phyloP scores from a whole-genome alignment of 2,113 vertebrate species.

The Laticauda colubrina region DNA sequence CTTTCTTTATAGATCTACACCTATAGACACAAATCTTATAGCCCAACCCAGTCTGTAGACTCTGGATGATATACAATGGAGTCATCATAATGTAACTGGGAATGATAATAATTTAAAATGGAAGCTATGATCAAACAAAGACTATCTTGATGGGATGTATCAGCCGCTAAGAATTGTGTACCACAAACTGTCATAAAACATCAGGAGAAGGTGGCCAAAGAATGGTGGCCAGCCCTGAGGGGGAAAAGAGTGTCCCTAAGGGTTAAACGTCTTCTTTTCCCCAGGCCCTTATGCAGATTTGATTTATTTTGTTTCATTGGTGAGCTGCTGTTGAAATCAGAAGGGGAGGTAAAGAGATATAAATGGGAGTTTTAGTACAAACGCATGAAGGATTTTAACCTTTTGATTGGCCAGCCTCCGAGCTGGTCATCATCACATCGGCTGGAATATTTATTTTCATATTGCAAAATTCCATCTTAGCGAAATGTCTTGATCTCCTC shows the following conservation, averaged over 20 bases:
- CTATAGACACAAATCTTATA: not conserved
- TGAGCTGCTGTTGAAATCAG: not conserved
- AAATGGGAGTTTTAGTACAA: not conserved
- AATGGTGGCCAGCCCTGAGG: not conserved
- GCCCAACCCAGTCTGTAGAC: not conserved
- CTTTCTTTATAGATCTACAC: not conserved
- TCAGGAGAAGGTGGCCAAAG: not conserved
- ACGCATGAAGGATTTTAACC: slow-evolving; percentile 1
- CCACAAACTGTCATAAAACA: not conserved
- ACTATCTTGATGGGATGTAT: not conserved
- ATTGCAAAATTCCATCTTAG: slow-evolving; percentile 27
- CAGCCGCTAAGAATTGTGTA: not conserved
- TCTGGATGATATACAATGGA: not conserved
- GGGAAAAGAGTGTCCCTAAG: not conserved
- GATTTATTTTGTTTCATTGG: not conserved
- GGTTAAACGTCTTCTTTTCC: not conserved
- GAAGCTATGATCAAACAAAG: not conserved
- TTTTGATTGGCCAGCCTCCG: not conserved
- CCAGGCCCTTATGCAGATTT: not conserved
- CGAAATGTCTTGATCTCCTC: slow-evolving; percentile 27
- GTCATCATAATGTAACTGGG: not conserved
- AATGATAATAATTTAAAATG: not conserved
- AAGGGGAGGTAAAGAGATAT: accelerated
- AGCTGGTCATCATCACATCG: not conserved
- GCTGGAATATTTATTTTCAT: slow-evolving; percentile 17